Evolutionary conservation across 2,888 invertebrate genomes (phyloP).

Genomic region (Stratiomys singularior): DNA sequence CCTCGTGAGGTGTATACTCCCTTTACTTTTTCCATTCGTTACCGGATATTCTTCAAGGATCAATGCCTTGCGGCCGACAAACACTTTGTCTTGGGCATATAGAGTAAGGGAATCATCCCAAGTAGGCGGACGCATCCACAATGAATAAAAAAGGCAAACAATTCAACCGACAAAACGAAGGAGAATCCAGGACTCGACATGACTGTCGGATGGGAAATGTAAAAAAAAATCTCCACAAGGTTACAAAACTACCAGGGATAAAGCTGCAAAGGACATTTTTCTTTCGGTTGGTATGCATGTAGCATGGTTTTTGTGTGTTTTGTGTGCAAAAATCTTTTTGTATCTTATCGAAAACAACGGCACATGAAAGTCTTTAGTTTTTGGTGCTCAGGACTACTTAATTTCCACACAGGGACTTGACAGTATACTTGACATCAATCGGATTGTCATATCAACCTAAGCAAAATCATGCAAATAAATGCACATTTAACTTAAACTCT

Average conservation of each 20-base stretch:
- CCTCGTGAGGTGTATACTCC: background rate
- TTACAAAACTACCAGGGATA: conserved; percentile 1
- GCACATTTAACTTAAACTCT: too few species aligned
- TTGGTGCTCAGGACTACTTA: too few species aligned
- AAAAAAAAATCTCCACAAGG: conserved; percentile 9
- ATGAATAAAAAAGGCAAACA: conserved; percentile 24
- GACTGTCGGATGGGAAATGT: background rate
- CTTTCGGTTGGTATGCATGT: conserved; percentile 6
- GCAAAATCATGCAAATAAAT: too few species aligned
- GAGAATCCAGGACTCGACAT: conserved; percentile 19
- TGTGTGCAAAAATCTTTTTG: background rate
- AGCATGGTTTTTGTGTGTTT: background rate
- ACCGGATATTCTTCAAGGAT: conserved; percentile 40
- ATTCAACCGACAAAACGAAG: conserved; percentile 12
- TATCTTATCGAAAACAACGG: too few species aligned
- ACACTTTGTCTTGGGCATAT: conserved; percentile 36
- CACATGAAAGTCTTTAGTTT: too few species aligned
- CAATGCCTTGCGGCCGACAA: conserved; percentile 44
- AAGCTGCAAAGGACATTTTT: background rate
- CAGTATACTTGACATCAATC: too few species aligned
- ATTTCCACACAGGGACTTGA: too few species aligned
- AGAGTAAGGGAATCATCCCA: background rate
- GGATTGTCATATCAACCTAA: too few species aligned
- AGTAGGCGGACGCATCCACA: conserved; percentile 14
- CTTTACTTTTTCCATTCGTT: conserved; percentile 9